A percentile compares a stretch with the other conserved stretches of the same genome.
Conservation (phyloP, 2,113 vertebrate species). For the Nothoprocta pentlandii region DNA sequence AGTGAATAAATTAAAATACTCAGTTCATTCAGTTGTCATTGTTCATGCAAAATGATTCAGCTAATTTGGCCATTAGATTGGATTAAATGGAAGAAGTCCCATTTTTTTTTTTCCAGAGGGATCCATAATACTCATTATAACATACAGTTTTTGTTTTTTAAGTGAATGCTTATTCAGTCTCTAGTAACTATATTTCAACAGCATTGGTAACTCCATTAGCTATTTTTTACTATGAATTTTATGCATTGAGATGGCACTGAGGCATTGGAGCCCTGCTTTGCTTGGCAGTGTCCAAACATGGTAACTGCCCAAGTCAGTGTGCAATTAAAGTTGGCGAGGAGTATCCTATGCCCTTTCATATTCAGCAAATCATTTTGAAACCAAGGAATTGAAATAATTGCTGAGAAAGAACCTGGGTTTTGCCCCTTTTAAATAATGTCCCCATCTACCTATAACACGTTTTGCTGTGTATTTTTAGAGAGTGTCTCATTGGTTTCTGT, state of each 20-base stretch:
- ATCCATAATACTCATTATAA: neutral
- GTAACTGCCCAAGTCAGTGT: neutral
- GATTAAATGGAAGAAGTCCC: neutral
- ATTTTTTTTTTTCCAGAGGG: constrained; percentile 36
- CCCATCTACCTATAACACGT: neutral
- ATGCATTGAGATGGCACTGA: neutral
- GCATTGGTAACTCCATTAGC: neutral
- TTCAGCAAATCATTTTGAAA: constrained; percentile 24
- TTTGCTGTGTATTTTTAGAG: neutral
- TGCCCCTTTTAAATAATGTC: neutral
- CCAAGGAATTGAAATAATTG: neutral
- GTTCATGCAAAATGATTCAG: constrained; percentile 1
- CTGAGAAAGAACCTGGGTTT: neutral
- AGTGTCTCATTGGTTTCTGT: neutral
- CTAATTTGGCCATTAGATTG: neutral
- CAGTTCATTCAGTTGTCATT: neutral
- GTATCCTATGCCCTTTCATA: neutral
- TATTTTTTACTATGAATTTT: neutral
- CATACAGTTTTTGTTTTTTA: neutral
- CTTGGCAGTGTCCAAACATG: neutral
- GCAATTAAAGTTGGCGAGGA: neutral
- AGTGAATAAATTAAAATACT: constrained; percentile 16
- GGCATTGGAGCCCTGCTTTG: neutral
- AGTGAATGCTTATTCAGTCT: neutral
- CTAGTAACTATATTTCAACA: constrained; percentile 35